Evolutionary conservation across 2,888 invertebrate species (phyloP).

Genomic region (Drosophila suboccidentalis): DNA sequence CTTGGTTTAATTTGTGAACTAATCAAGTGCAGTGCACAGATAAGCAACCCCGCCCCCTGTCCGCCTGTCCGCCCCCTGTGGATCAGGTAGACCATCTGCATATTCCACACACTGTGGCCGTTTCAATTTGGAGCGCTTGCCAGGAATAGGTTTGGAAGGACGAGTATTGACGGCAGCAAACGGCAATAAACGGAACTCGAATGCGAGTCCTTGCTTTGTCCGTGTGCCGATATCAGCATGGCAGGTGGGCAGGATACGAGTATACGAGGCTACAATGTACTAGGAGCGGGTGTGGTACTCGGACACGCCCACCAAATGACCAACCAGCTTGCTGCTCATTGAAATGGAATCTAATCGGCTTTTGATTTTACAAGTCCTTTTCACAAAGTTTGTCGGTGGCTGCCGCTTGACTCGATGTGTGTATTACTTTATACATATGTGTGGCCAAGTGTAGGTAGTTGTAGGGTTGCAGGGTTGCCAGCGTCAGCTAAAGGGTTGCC

Average conservation of each 20-base stretch:
- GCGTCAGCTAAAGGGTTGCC: slow-evolving; percentile 17
- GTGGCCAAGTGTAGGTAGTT: not conserved
- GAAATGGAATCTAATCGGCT: slow-evolving; percentile 83
- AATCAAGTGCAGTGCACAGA: slow-evolving; percentile 66
- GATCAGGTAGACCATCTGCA: not conserved
- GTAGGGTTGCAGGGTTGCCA: not conserved
- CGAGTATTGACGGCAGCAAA: slow-evolving; percentile 27
- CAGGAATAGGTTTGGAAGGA: slow-evolving; percentile 26
- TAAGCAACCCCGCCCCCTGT: slow-evolving; percentile 18
- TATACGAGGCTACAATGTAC: not conserved
- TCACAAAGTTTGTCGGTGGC: slow-evolving; percentile 73
- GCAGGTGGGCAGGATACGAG: slow-evolving; percentile 2
- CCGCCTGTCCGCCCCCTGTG: not conserved
- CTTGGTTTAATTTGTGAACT: slow-evolving; percentile 60
- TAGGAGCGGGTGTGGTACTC: slow-evolving; percentile 11
- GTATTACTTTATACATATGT: slow-evolving; percentile 29
- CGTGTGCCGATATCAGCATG: slow-evolving; percentile 22
- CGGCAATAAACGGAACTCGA: slow-evolving; percentile 48
- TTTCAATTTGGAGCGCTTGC: slow-evolving; percentile 40
- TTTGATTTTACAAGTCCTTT: slow-evolving; percentile 83
- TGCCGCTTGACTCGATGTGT: slow-evolving; percentile 40
- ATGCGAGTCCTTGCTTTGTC: slow-evolving; percentile 40
- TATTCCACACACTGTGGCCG: slow-evolving; percentile 34
- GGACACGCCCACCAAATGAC: slow-evolving; percentile 71
- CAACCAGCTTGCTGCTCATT: slow-evolving; percentile 78